Percentiles rank a stretch among this genome's conserved stretches.
These are phyloP conservation scores for Odiellus spinosus DNA, from an alignment of 2,888 invertebrate genomes.

Conservation along the genomic window DNA sequence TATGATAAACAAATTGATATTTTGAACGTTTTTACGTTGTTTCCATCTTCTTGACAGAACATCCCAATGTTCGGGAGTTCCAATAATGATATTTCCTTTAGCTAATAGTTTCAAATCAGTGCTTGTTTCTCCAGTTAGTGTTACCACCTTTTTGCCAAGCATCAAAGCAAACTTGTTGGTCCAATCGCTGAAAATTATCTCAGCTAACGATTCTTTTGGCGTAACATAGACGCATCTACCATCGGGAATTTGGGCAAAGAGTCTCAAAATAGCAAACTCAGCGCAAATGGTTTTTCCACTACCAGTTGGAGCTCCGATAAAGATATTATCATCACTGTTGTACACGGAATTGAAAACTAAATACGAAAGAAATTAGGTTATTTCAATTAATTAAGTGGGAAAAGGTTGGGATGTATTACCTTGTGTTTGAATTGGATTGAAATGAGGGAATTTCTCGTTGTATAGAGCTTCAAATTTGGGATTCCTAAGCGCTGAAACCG, in stretches of 20 bases:
- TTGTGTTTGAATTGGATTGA: constrained; percentile 98
- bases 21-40: constrained; percentile 94
- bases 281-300: constrained; percentile 82
- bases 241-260: constrained; percentile 48
- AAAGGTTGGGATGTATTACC: constrained; percentile 23
- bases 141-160: constrained; percentile 61
- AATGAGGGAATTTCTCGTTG: constrained; percentile 68
- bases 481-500: constrained; percentile 64
- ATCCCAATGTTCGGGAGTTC: constrained; percentile 98
- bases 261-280: constrained; percentile 81
- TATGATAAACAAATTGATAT: constrained; percentile 85
- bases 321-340: constrained; percentile 94
- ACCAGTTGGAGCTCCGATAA: constrained; percentile 82
- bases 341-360: constrained; percentile 92
- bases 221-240: constrained; percentile 83
- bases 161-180: constrained; percentile 57
- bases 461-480: constrained; percentile 68
- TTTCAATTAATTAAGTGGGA: background rate
- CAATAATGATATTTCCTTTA: constrained; percentile 79
- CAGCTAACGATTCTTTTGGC: constrained; percentile 73
- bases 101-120: constrained; percentile 79
- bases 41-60: constrained; percentile 96
- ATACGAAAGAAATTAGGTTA: constrained; percentile 4
- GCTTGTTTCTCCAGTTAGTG: constrained; percentile 90
- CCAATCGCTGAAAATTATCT: constrained; percentile 80